Conservation (phyloP, 2,888 invertebrate species). For the Cephus pygmeus region DNA sequence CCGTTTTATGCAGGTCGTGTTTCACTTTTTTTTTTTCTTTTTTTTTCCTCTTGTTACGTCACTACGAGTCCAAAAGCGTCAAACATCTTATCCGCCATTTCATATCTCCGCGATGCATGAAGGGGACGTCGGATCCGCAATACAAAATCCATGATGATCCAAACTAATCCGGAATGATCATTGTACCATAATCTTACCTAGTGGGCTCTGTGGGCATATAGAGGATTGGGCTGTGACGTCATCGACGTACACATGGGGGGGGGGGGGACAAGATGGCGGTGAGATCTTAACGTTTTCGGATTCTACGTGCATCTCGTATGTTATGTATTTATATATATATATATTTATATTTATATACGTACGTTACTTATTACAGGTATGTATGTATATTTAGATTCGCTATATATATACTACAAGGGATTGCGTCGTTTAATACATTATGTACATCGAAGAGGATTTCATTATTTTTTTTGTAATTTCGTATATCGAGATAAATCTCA, state of each 20-base stretch:
- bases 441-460: slow-evolving; percentile 33
- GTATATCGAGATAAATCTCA: slow-evolving; percentile 30
- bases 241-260: background rate
- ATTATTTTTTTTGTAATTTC: slow-evolving; percentile 22
- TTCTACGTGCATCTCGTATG: background rate
- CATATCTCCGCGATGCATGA: background rate
- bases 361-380: slow-evolving; percentile 6
- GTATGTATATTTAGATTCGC: slow-evolving; percentile 9
- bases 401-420: slow-evolving; percentile 18
- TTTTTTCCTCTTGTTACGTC: background rate
- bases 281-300: slow-evolving; percentile 1
- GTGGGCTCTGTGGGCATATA: background rate
- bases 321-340: background rate
- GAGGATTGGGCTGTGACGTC: background rate
- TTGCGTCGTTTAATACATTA: slow-evolving; percentile 37
- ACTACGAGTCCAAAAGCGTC: background rate
- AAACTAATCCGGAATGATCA: background rate
- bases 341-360: background rate
- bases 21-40: background rate
- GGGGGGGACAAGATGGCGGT: background rate
- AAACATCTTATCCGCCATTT: background rate
- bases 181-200: background rate
- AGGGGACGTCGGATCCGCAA: background rate
- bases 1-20: slow-evolving; percentile 8
- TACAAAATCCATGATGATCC: background rate